Conservation (phyloP, 2,797 vertebrate species). For the Geotrypetes seraphini region DNA sequence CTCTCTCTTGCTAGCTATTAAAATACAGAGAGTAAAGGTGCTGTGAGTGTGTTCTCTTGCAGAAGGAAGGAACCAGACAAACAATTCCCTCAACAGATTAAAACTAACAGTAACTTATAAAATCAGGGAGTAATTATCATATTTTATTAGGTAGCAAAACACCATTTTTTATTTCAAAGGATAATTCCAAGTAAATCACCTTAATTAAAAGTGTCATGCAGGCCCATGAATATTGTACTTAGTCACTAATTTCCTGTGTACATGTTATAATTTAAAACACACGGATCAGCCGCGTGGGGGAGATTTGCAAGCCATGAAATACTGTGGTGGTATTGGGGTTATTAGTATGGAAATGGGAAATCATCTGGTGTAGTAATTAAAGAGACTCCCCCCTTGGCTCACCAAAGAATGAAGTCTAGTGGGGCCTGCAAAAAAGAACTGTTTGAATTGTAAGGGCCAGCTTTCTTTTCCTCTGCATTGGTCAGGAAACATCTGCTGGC, state of each 20-base stretch:
- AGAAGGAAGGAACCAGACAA: conserved; percentile 66
- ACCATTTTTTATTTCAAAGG: conserved; percentile 66
- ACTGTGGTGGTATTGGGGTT: conserved; percentile 43
- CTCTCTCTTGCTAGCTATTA: no score
- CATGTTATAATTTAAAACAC: conserved; percentile 70
- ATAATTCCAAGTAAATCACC: conserved; percentile 74
- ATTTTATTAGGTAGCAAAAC: conserved; percentile 64
- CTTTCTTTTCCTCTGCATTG: conserved; percentile 30
- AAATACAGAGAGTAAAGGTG: no score
- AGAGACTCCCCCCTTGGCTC: conserved; percentile 51
- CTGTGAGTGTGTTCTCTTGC: no score
- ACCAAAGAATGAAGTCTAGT: conserved; percentile 45
- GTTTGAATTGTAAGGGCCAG: no score
- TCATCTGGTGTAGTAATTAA: conserved; percentile 54
- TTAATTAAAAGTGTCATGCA: conserved; percentile 73
- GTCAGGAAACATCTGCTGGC: conserved; percentile 38
- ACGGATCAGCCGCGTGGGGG: conserved; percentile 58
- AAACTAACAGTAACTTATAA: conserved; percentile 69
- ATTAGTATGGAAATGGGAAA: conserved; percentile 60
- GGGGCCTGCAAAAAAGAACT: conserved; percentile 45
- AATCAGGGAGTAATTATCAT: conserved; percentile 54
- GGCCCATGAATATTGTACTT: conserved; percentile 60
- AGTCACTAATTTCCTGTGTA: conserved; percentile 68
- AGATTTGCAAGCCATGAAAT: conserved; percentile 59
- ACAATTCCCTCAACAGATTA: conserved; percentile 74